These are phyloP conservation scores for Teleiodes luculella DNA, from an alignment of 2,888 invertebrate genomes.

Conservation along the genomic window DNA sequence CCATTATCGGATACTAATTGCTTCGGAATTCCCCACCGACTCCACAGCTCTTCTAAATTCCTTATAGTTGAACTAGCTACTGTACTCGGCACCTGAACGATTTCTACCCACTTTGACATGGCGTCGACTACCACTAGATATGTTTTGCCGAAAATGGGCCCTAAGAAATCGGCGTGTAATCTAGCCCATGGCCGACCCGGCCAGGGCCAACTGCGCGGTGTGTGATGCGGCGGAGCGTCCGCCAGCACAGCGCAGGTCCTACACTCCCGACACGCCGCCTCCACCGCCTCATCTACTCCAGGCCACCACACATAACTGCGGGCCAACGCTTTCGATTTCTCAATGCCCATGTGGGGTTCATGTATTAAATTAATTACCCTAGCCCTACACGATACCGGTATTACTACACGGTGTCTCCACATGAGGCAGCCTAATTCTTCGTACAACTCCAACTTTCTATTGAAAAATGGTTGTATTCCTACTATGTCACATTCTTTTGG, in stretches of 20 bases:
- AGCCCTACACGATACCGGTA: conserved; percentile 14
- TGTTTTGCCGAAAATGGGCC: neutral
- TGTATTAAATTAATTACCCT: conserved; percentile 15
- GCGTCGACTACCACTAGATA: neutral
- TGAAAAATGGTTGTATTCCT: neutral
- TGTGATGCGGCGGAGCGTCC: neutral
- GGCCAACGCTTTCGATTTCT: conserved; percentile 19
- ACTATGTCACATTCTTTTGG: neutral
- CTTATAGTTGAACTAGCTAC: too few species aligned
- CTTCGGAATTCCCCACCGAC: too few species aligned
- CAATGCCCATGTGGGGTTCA: conserved; percentile 22
- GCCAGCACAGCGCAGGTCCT: neutral
- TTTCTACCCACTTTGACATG: too few species aligned
- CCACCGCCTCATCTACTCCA: neutral
- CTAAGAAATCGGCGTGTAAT: neutral
- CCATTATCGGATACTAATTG: too few species aligned
- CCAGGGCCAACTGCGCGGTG: neutral
- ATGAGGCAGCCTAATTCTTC: conserved; percentile 12
- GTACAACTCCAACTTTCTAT: neutral
- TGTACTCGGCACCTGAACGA: neutral
- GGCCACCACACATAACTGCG: conserved; percentile 24
- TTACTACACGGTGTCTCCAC: conserved; percentile 24
- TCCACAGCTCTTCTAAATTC: too few species aligned
- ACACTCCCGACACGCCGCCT: neutral
- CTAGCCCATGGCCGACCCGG: neutral